These are phyloP conservation scores for Pseudomyrmex sp. DNA, from an alignment of 1,140 invertebrate species.

Conservation along the genomic window DNA sequence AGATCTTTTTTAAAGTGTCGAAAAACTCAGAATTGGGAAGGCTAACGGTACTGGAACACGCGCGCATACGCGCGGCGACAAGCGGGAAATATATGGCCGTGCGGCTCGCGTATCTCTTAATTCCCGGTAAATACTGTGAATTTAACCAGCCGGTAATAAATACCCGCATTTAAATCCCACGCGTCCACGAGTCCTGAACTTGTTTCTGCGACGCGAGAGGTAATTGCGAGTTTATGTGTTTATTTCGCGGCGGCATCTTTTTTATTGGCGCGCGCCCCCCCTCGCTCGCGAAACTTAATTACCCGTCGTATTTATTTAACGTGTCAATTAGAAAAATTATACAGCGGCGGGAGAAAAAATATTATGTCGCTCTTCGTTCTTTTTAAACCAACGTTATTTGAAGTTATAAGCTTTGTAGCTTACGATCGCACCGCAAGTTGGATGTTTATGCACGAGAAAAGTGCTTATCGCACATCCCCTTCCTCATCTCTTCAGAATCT, in stretches of 20 bases:
- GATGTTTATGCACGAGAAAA: conserved; percentile 1
- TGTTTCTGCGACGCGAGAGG: conserved; percentile 56
- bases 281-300: conserved; percentile 34
- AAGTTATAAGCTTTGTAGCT: not conserved
- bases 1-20: conserved; percentile 31
- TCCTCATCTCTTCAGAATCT: not conserved
- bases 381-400: conserved; percentile 28
- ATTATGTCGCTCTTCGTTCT: not conserved
- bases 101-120: conserved; percentile 57
- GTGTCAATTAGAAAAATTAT: conserved; percentile 57
- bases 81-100: conserved; percentile 52
- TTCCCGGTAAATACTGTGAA: conserved; percentile 60
- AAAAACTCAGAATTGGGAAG: conserved; percentile 15
- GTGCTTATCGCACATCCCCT: too few species aligned
- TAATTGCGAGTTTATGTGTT: conserved; percentile 55
- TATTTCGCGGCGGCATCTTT: conserved; percentile 41
- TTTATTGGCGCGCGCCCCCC: conserved; percentile 16
- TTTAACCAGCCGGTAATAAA: conserved; percentile 60
- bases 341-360: not conserved
- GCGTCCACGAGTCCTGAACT: conserved; percentile 54
- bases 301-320: conserved; percentile 53
- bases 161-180: conserved; percentile 59
- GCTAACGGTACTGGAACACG: conserved; percentile 36
- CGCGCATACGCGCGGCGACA: conserved; percentile 40
- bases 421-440: not conserved